Evolutionary conservation across 1,140 invertebrate species (phyloP).

Genomic region (Ridgeia piscesae): DNA sequence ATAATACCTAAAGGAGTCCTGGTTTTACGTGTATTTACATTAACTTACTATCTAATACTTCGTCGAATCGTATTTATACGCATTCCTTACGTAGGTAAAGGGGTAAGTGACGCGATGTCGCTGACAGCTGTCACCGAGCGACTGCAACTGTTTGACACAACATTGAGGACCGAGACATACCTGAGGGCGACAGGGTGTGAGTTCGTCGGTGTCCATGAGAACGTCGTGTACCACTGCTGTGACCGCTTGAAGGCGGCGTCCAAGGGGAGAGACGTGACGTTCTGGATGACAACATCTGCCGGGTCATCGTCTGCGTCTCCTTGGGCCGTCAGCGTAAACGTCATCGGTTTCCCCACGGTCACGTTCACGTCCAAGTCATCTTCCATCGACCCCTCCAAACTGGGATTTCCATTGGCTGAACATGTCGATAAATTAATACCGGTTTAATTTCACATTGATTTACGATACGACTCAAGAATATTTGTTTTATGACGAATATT

Average conservation of each 20-base stretch:
- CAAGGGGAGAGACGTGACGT: not conserved
- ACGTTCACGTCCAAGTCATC: not conserved
- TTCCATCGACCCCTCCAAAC: not conserved
- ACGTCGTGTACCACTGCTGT: not conserved
- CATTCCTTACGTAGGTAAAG: too few relatives aligned
- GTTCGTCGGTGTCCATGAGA: not conserved
- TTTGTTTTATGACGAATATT: not conserved
- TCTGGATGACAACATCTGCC: not conserved
- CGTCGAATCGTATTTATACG: too few relatives aligned
- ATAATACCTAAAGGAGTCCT: too few relatives aligned
- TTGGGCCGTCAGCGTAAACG: not conserved
- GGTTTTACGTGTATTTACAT: too few relatives aligned
- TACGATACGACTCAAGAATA: not conserved
- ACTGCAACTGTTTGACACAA: not conserved
- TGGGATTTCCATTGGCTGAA: not conserved
- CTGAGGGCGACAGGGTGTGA: not conserved
- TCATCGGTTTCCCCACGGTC: not conserved
- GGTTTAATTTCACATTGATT: not conserved
- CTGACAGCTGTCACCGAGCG: too few relatives aligned
- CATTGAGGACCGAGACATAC: not conserved
- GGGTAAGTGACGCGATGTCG: too few relatives aligned
- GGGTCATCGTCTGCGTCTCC: not conserved
- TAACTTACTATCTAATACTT: too few relatives aligned
- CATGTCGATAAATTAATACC: not conserved
- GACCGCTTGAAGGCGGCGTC: not conserved